These are phyloP conservation scores for Aphrophora alni DNA, from an alignment of 2,888 invertebrate species.

Conservation along the genomic window DNA sequence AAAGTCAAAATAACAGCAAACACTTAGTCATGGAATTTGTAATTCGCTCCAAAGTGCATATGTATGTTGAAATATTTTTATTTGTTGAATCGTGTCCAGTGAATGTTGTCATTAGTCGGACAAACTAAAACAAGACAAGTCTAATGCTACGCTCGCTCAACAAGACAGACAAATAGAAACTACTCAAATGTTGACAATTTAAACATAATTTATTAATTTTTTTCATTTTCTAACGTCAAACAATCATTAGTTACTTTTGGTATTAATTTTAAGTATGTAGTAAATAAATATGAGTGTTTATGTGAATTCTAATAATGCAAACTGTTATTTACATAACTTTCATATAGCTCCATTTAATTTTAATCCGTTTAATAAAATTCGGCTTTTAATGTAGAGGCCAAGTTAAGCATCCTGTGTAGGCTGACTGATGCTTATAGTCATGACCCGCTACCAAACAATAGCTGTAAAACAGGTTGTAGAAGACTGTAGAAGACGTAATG, in stretches of 20 bases:
- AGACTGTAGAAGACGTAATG: too few species aligned
- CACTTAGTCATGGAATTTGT: neutral
- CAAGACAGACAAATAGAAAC: neutral
- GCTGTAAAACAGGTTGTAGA: too few species aligned
- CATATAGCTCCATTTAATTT: too few species aligned
- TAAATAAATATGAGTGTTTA: neutral
- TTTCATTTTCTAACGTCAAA: neutral
- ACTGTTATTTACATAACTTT: too few species aligned
- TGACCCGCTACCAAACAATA: too few species aligned
- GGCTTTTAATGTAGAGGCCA: too few species aligned
- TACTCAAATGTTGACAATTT: neutral
- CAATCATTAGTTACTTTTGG: neutral
- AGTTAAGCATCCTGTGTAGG: too few species aligned
- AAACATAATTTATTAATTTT: neutral
- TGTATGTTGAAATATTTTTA: neutral
- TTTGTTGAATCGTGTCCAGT: neutral
- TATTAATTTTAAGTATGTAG: neutral
- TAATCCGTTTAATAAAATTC: too few species aligned
- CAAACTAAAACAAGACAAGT: neutral
- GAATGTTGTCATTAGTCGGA: neutral
- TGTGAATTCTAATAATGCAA: neutral
- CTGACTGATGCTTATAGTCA: too few species aligned
- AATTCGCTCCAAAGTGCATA: neutral
- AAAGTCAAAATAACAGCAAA: neutral
- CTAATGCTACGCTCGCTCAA: neutral